Evolutionary conservation across 2,113 vertebrate genomes (phyloP), one percentile per base, ranked within the genome.

Genomic region (Pitta sordida): DNA sequence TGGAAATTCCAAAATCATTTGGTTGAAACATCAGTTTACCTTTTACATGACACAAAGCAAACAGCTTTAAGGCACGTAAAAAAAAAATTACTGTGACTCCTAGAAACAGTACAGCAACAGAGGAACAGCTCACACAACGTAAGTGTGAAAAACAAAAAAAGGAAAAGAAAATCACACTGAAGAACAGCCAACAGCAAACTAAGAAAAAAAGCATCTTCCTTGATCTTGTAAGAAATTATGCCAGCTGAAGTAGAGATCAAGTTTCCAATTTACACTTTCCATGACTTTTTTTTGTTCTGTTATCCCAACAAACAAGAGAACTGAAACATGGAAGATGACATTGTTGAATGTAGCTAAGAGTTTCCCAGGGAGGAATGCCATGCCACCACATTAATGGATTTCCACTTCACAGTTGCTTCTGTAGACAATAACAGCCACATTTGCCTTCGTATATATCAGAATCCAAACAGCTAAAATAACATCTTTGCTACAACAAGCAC

Each of bases 251-350:
- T 76, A 53, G 88, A 92, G 67, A 88, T 51, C 79, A 85, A 60
- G 62, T 59, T 93, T 91, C 85, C 95, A 63, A 87, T 96, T 91
- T 93, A 67, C 41, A 62, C 53, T 90, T 94, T 60, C 37, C 20
- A 27, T 39, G 53, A 21, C 46, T 60, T 43, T 32, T 75, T 88
- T 63, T 53, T 21, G 13, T 43, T 43, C 15, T 41, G n/a, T 11
- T 27, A 19, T 8, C 4, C n/a, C 58, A 56, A 39, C 10, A 22
- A 77, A 63, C 5, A 77, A 43, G 24, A 79, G 39, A 90, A 52
- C 53, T 24, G 9, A 88, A 91, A 81, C 37, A 68, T 24, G 56
- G 65, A 86, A 62, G 84, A 44, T 44, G 26, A 63, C 46, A 51
- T 34, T 86, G 30, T 19, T 71, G 17, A 52, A 37, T 18, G 5